Conservation (phyloP, 2,888 invertebrate genomes). For the Diplolepis rosae region DNA sequence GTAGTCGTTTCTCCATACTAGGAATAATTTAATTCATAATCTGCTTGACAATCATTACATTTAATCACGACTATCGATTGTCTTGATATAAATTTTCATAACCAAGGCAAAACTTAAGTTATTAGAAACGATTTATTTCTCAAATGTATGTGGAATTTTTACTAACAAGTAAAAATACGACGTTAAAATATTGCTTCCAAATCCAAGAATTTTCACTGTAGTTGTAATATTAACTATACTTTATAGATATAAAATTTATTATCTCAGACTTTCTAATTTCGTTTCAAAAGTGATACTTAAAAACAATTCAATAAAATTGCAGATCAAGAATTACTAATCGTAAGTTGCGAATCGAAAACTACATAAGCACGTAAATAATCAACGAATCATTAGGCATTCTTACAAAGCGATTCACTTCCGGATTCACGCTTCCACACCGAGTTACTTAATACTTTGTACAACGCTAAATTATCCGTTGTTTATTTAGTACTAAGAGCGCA, state of each 20-base stretch:
- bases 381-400: constrained; percentile 1
- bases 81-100: neutral
- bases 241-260: constrained; percentile 16
- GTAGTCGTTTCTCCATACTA: constrained; percentile 1
- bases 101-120: neutral
- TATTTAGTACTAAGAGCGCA: neutral
- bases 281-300: neutral
- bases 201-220: constrained; percentile 13
- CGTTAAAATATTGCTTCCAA: constrained; percentile 6
- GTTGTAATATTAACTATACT: constrained; percentile 10
- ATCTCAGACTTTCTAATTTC: neutral
- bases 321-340: neutral
- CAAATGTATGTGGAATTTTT: constrained; percentile 1
- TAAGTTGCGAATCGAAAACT: neutral
- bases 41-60: constrained; percentile 13
- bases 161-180: neutral
- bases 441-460: neutral
- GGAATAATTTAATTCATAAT: constrained; percentile 15
- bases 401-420: constrained; percentile 2
- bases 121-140: constrained; percentile 12
- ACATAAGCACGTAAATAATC: neutral
- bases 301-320: neutral
- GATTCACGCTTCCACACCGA: neutral
- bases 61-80: neutral
- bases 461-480: constrained; percentile 1